Base-by-base conservation (phyloP, 2,888 invertebrate species). In the Theodoxus fluviatilis region DNA sequence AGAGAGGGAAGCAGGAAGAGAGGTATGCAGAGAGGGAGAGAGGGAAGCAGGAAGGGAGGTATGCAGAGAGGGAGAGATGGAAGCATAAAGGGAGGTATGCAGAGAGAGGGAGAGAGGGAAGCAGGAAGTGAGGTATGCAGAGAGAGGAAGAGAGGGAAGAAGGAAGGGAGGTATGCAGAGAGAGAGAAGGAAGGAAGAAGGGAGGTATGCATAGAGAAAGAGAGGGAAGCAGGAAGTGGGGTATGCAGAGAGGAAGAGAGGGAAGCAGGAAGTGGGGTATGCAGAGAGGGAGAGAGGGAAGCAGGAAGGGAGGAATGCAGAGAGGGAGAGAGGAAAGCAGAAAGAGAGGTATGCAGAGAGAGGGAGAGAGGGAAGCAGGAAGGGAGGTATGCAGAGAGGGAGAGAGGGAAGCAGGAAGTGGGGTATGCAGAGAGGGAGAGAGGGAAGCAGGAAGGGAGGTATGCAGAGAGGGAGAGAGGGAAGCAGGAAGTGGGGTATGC, bases 81-180 rank as follows among this genome's bases (percentile, higher is more conserved):
- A 49, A 55, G 55, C 33, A 61, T 43, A 69, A 43, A 49, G 40
- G 25, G 49, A 43, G 59, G 22, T n/a, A 43, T 31, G 31, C 47
- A 15, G 28, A 18, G 37, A 35, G 47, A 52, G 35, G 35, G 33
- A 57, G 57, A 67, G 47, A 67, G 18, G 37, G 28, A 22, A 28
- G 15, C 12, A 33, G 33, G 22, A 33, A 55, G 31, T 57, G 25
- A 55, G 22, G 40, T 33, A 55, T 18, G 47, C 22, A 31, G 28
- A 18, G 12, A 37, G 31, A 49, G 9, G 33, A 31, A 63, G 47
- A 31, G 33, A 43, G 33, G 37, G 43, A 47, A 37, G 43, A 22
- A 49, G 31, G 33, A 37, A 64, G 35, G 12, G 49, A 47, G 40
- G 64, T 18, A 1, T 31, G 35, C 22, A 63, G 33, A 47, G 28